These are phyloP conservation scores for Drosophila malerkotliana DNA, from an alignment of 1,140 invertebrate species.

Conservation along the genomic window DNA sequence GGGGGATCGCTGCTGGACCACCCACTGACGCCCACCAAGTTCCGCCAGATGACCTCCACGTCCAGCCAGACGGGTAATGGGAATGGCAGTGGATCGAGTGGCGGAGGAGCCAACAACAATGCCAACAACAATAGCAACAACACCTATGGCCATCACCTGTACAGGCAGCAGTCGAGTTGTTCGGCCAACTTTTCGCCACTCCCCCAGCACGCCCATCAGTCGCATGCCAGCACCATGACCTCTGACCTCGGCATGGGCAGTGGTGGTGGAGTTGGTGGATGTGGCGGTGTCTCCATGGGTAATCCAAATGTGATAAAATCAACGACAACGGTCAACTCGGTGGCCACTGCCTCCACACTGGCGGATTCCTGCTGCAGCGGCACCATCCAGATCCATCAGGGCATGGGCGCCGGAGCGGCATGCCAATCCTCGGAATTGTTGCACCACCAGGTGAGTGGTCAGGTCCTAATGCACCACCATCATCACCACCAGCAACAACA, in stretches of 20 bases:
- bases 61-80: slow-evolving; percentile 68
- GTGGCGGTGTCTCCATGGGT: slow-evolving; percentile 47
- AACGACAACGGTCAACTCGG: slow-evolving; percentile 80
- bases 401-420: slow-evolving; percentile 71
- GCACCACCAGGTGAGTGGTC: slow-evolving; percentile 31
- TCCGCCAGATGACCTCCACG: slow-evolving; percentile 75
- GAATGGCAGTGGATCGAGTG: slow-evolving; percentile 17
- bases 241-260: slow-evolving; percentile 69
- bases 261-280: slow-evolving; percentile 1
- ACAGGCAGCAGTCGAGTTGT: slow-evolving; percentile 80
- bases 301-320: slow-evolving; percentile 84
- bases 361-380: slow-evolving; percentile 82
- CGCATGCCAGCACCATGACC: slow-evolving; percentile 80
- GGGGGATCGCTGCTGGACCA: slow-evolving; percentile 79
- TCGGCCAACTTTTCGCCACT: slow-evolving; percentile 81
- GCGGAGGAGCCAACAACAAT: not conserved
- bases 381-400: slow-evolving; percentile 76
- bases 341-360: slow-evolving; percentile 78
- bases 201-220: slow-evolving; percentile 77
- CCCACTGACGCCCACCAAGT: slow-evolving; percentile 81
- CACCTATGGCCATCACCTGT: slow-evolving; percentile 46
- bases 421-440: slow-evolving; percentile 75
- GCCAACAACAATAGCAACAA: not conserved
- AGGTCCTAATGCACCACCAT: slow-evolving; percentile 35
- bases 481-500: slow-evolving; percentile 19